These are phyloP conservation scores for Diachrysia chrysitis DNA, from an alignment of 2,888 invertebrate genomes.

Conservation along the genomic window DNA sequence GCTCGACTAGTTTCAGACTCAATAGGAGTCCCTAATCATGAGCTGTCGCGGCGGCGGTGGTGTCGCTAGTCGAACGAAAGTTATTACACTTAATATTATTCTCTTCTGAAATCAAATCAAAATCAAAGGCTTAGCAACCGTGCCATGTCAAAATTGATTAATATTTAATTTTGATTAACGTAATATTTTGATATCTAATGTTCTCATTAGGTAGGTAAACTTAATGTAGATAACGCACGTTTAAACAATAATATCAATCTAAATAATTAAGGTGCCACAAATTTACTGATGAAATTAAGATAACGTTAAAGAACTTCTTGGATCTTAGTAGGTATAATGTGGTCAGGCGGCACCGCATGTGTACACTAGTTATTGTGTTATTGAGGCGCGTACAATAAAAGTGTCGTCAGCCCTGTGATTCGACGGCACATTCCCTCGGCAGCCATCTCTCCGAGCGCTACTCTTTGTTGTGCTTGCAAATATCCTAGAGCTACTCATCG, in stretches of 20 bases:
- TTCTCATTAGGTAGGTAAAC: neutral
- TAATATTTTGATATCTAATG: neutral
- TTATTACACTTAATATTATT: too few species aligned
- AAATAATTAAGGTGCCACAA: neutral
- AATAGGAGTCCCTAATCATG: too few species aligned
- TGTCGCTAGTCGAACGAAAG: too few species aligned
- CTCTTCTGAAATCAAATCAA: neutral
- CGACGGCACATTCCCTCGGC: slow-evolving; percentile 58
- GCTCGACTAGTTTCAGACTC: too few species aligned
- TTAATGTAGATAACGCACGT: neutral
- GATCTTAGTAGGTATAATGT: neutral
- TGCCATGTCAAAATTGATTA: neutral
- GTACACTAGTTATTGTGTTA: neutral
- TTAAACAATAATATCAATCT: neutral
- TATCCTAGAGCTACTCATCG: slow-evolving; percentile 81
- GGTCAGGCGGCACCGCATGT: neutral
- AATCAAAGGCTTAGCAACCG: neutral
- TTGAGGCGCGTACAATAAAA: slow-evolving; percentile 25
- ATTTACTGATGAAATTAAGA: neutral
- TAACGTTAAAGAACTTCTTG: neutral
- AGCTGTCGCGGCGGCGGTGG: too few species aligned
- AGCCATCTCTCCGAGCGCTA: slow-evolving; percentile 63
- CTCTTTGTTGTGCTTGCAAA: slow-evolving; percentile 80
- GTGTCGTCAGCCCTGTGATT: slow-evolving; percentile 51
- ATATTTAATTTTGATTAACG: neutral